phyloP scores from a whole-genome alignment of 2,797 vertebrate species.

The Brachyrhaphis roseni region DNA sequence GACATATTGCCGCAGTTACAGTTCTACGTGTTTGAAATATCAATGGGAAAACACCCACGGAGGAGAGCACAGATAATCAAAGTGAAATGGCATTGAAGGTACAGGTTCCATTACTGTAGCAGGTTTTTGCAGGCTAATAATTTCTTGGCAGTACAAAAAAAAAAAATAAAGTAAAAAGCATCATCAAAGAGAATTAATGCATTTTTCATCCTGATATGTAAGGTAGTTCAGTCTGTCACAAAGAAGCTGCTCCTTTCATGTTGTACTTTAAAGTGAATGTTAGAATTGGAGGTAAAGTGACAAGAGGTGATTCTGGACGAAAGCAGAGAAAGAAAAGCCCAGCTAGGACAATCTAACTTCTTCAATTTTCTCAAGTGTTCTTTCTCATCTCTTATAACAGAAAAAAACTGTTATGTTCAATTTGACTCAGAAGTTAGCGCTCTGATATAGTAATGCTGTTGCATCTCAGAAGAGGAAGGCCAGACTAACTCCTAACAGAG shows the following conservation, averaged over 20 bases:
- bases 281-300: background rate
- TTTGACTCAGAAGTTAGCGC: background rate
- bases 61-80: background rate
- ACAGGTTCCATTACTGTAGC: constrained; percentile 2
- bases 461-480: background rate
- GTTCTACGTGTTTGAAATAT: constrained; percentile 44
- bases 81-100: constrained; percentile 7
- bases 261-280: background rate
- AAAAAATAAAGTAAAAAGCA: background rate
- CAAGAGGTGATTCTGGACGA: background rate
- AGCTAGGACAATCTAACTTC: background rate
- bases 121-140: background rate
- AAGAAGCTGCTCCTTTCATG: constrained; percentile 6
- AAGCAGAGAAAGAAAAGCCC: background rate
- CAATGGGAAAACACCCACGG: constrained; percentile 41
- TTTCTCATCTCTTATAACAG: background rate
- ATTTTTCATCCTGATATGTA: constrained; percentile 18
- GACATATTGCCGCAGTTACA: constrained; percentile 53
- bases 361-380: background rate
- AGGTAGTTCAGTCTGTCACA: constrained; percentile 10
- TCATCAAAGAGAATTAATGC: constrained; percentile 11
- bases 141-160: constrained; percentile 4
- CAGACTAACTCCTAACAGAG: background rate
- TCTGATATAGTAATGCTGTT: background rate
- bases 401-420: background rate